Evolutionary conservation across 2,113 vertebrate genomes (phyloP), one percentile per base, ranked within the genome.

Genomic region (Anas platyrhynchos): DNA sequence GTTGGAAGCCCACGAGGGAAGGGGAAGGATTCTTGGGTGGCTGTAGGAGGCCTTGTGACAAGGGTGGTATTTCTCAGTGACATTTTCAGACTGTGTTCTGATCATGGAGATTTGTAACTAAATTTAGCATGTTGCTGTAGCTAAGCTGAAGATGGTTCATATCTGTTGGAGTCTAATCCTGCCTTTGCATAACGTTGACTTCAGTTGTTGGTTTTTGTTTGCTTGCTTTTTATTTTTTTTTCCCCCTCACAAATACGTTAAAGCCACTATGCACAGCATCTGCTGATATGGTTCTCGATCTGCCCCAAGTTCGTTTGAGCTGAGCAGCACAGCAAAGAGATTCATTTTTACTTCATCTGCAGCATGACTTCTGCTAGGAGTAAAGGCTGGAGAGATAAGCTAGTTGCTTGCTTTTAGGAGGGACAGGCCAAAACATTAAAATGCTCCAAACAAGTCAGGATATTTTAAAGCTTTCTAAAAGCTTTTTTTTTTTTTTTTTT

Each of bases 381-480:
- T 52, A 59, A 58, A 73, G 86, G 52, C 54, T 76, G 59, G 48
- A 87, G 52, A 75, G 29, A 84, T 68, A 62, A 52, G 86, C 63
- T 77, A 4, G 1, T 86, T 76, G 77, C 62, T 92, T 86, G 32
- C 32, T 76, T 92, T 82, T 55, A 88, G 59, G 55, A 82, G 25
- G 65, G 85, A 90, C 38, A 61, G 72, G 52, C 72, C 79, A 54
- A 95, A 88, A 88, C 52, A 83, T 81, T 86, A 46, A 94, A 95
- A 88, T 81, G 52, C 22, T 80, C 85, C 65, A 75, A 93, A 91
- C 78, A 89, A 46, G 83, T 75, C 34, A 32, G 44, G 89, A 17
- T 84, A 58, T 93, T 87, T 94, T 90, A 94, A 87, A 94, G 89
- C 91, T 62, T 94, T 95, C 50, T 85, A 48, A 96, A 87, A 82